These are phyloP conservation scores for Rhopalosiphum nymphaeae DNA, from an alignment of 2,888 invertebrate genomes.

Conservation along the genomic window DNA sequence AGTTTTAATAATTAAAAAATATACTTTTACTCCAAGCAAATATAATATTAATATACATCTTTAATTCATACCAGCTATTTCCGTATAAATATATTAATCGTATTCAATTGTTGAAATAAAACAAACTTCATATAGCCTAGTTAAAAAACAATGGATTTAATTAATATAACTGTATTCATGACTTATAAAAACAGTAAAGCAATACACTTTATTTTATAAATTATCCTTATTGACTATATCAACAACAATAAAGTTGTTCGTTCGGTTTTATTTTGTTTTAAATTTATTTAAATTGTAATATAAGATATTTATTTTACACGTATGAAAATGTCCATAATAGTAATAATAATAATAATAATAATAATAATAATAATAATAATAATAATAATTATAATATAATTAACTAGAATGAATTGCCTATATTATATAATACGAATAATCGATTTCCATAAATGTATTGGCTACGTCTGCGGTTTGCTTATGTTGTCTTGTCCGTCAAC, in stretches of 20 bases:
- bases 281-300: conserved; percentile 31
- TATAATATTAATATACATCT: neutral
- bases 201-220: neutral
- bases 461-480: conserved; percentile 46
- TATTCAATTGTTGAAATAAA: neutral
- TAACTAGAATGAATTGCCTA: conserved; percentile 61
- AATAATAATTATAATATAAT: conserved; percentile 49
- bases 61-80: neutral
- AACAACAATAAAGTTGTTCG: neutral
- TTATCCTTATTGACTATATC: conserved; percentile 35
- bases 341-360: conserved; percentile 32
- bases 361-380: conserved; percentile 41
- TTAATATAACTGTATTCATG: conserved; percentile 13
- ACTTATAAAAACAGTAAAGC: conserved; percentile 46
- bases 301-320: conserved; percentile 36
- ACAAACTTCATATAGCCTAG: conserved; percentile 10
- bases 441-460: neutral
- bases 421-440: conserved; percentile 16
- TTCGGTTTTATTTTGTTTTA: conserved; percentile 16
- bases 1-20: neutral
- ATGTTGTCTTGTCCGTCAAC: conserved; percentile 60
- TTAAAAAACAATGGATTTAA: conserved; percentile 55
- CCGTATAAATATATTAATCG: neutral
- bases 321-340: conserved; percentile 48
- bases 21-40: neutral